These are phyloP conservation scores for Loripinus fragilis DNA, from an alignment of 2,888 invertebrate species.

Conservation along the genomic window DNA sequence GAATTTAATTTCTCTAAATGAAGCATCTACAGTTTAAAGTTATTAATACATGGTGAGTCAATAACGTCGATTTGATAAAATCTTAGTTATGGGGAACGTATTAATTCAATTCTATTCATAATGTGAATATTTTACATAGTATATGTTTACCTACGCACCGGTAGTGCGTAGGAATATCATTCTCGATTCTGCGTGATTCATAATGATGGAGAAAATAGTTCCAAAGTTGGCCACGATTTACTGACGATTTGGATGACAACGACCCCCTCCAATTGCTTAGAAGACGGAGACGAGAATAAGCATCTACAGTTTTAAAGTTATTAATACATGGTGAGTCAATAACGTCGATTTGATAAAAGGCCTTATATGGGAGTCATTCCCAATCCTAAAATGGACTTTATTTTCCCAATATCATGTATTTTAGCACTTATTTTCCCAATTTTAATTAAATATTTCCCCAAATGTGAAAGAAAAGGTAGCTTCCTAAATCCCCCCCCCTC, in stretches of 20 bases:
- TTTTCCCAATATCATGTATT: too few species aligned
- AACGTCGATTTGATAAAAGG: neutral
- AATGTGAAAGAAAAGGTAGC: too few species aligned
- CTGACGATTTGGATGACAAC: neutral
- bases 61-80: slow-evolving; percentile 7
- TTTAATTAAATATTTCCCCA: too few species aligned
- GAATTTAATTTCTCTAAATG: neutral
- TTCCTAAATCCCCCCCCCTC: too few species aligned
- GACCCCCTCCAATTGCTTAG: neutral
- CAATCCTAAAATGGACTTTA: too few species aligned
- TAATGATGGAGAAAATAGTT: neutral
- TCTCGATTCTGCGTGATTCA: neutral
- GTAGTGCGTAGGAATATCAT: slow-evolving; percentile 4
- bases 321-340: neutral
- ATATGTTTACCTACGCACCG: slow-evolving; percentile 5
- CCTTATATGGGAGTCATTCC: too few species aligned
- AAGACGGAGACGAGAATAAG: slow-evolving; percentile 14
- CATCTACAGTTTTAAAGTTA: neutral
- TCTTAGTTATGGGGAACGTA: slow-evolving; percentile 5
- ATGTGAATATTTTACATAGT: slow-evolving; percentile 2
- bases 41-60: slow-evolving; percentile 18
- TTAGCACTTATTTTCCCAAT: too few species aligned
- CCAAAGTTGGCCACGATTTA: neutral
- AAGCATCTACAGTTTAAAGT: neutral
- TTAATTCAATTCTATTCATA: neutral